phyloP scores from a whole-genome alignment of 2,888 invertebrate genomes.

The Lissocephala sabroskyi region DNA sequence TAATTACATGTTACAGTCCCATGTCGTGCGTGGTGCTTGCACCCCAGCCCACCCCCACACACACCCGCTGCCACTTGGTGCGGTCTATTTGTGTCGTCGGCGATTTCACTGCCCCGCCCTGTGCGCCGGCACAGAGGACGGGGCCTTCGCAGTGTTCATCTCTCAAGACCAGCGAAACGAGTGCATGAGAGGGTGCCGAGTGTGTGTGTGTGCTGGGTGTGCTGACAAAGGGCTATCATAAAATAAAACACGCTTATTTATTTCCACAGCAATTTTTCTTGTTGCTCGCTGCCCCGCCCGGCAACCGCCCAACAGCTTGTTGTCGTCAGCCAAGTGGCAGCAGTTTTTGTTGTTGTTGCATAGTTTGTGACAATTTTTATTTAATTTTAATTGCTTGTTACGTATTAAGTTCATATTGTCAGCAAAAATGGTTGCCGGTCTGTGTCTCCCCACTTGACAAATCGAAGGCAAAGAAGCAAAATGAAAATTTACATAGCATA shows the following conservation, averaged over 20 bases:
- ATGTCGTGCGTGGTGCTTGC: conserved; percentile 56
- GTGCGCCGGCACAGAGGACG: not conserved
- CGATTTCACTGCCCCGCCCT: not conserved
- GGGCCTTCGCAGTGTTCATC: conserved; percentile 14
- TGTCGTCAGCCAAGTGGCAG: conserved; percentile 27
- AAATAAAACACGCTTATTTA: conserved; percentile 53
- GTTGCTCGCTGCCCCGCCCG: not conserved
- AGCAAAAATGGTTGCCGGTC: conserved; percentile 7
- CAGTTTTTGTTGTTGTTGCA: conserved; percentile 23
- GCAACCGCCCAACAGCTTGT: not conserved
- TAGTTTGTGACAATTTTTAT: conserved; percentile 55
- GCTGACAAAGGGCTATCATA: conserved; percentile 60
- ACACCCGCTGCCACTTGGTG: conserved; percentile 34
- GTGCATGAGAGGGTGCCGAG: conserved; percentile 11
- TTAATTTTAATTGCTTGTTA: conserved; percentile 58
- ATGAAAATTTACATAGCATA: no score
- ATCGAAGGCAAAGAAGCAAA: no score
- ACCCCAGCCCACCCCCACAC: no score
- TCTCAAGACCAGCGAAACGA: conserved; percentile 39
- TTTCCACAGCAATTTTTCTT: conserved; percentile 3
- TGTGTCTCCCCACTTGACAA: no score
- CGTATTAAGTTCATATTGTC: conserved; percentile 53
- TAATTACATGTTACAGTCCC: conserved; percentile 63
- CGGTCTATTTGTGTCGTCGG: conserved; percentile 49
- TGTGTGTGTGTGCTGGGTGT: conserved; percentile 20